Evolutionary conservation across 53 echinoderm and acorn worm genomes (phyloP).

Genomic region (Hippasteria phrygiana): DNA sequence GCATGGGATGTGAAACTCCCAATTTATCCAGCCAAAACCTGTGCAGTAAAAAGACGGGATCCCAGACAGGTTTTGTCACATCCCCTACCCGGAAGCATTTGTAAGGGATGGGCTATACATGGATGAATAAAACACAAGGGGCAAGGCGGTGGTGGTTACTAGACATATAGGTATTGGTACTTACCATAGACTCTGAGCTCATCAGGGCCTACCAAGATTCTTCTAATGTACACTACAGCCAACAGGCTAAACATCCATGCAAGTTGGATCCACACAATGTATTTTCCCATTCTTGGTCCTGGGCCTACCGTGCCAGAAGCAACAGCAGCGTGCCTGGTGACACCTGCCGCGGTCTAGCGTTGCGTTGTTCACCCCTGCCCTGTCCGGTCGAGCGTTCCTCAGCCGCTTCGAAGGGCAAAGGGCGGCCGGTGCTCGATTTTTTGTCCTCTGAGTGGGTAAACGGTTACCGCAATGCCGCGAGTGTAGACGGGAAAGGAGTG

Average conservation of each 20-base stretch:
- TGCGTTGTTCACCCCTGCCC: conserved; percentile 25
- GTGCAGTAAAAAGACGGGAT: background rate
- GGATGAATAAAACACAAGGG: background rate
- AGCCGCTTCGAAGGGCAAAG: conserved; percentile 47
- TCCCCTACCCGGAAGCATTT: conserved; percentile 37
- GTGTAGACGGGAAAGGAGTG: background rate
- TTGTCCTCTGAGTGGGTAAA: background rate
- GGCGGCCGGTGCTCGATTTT: conserved; percentile 25
- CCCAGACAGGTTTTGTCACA: conserved; percentile 22
- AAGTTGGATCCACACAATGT: conserved; percentile 47
- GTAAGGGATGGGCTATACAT: background rate
- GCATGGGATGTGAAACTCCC: conserved; percentile 17
- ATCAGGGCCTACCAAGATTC: conserved; percentile 21
- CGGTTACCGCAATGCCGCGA: background rate
- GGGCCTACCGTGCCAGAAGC: background rate
- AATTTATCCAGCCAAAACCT: conserved; percentile 2
- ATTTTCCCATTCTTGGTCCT: conserved; percentile 54
- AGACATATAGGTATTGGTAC: background rate
- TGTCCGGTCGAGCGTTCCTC: conserved; percentile 34
- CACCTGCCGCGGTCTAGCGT: conserved; percentile 11
- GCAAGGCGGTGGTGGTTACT: background rate
- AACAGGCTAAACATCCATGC: conserved; percentile 58
- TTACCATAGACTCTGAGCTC: conserved; percentile 20
- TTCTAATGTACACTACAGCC: conserved; percentile 37
- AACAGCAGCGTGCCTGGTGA: conserved; percentile 31